These are phyloP conservation scores for Tillus elongatus DNA, from an alignment of 2,888 invertebrate species.

Conservation along the genomic window DNA sequence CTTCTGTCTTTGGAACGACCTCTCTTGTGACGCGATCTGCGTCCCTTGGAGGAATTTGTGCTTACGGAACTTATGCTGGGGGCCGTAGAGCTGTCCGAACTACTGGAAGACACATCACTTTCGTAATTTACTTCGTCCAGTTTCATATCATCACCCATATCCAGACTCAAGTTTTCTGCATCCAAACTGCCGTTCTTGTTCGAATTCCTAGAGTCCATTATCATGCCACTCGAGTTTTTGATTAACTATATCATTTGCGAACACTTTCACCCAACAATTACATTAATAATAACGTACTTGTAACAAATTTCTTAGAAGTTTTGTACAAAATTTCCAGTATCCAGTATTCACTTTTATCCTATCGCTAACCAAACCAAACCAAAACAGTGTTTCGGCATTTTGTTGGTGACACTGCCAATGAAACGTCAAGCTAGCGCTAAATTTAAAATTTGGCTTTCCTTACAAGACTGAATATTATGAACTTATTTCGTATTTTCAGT, in stretches of 20 bases:
- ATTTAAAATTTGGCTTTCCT: too few species aligned
- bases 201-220: conserved; percentile 38
- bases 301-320: too few species aligned
- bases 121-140: conserved; percentile 71
- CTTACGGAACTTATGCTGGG: conserved; percentile 74
- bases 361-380: conserved; percentile 12
- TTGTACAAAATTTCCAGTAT: too few species aligned
- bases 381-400: conserved; percentile 9
- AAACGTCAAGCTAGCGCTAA: too few species aligned
- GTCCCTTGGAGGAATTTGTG: conserved; percentile 55
- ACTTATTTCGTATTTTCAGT: too few species aligned
- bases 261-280: too few species aligned
- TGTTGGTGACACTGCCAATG: conserved; percentile 5
- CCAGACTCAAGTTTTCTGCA: conserved; percentile 38
- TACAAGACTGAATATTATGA: too few species aligned
- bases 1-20: conserved; percentile 39
- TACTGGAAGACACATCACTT: conserved; percentile 81
- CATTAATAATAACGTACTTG: too few species aligned
- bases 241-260: too few species aligned
- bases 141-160: conserved; percentile 69
- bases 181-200: conserved; percentile 40
- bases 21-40: conserved; percentile 51
- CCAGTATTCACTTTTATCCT: too few species aligned
- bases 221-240: too few species aligned
- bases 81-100: conserved; percentile 59